Evolutionary conservation across 2,113 vertebrate species (phyloP).

Genomic region (Psophia crepitans): DNA sequence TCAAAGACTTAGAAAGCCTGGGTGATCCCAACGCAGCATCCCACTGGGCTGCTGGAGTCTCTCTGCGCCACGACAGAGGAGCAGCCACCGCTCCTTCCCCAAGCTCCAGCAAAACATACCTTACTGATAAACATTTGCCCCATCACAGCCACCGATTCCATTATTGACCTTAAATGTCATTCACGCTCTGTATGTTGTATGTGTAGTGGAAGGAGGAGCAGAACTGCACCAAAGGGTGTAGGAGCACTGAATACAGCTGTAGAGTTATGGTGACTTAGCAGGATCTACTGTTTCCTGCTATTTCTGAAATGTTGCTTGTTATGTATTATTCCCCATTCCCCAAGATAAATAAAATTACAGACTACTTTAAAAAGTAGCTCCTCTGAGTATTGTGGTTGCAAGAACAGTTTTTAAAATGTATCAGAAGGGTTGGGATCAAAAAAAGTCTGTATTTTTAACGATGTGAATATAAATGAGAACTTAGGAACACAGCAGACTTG

Average conservation of each 20-base stretch:
- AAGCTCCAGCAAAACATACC: background rate
- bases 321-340: background rate
- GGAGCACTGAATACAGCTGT: background rate
- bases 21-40: background rate
- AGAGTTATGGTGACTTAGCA: background rate
- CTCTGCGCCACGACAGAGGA: background rate
- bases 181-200: rapidly evolving
- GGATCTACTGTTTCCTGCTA: background rate
- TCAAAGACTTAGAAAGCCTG: background rate
- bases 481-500: background rate
- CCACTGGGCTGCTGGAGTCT: rapidly evolving
- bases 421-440: background rate
- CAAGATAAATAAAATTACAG: background rate
- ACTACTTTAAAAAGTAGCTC: background rate
- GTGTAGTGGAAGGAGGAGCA: background rate
- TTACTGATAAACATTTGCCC: background rate
- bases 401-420: background rate
- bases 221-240: background rate
- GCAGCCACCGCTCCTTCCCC: rapidly evolving
- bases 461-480: background rate
- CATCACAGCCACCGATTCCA: background rate
- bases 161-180: background rate
- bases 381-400: background rate
- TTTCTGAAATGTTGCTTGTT: background rate
- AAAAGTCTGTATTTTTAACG: background rate